Percentiles rank a stretch among this genome's conserved stretches.
Conservation (phyloP, 2,888 invertebrate species). For the Empis stercorea region DNA sequence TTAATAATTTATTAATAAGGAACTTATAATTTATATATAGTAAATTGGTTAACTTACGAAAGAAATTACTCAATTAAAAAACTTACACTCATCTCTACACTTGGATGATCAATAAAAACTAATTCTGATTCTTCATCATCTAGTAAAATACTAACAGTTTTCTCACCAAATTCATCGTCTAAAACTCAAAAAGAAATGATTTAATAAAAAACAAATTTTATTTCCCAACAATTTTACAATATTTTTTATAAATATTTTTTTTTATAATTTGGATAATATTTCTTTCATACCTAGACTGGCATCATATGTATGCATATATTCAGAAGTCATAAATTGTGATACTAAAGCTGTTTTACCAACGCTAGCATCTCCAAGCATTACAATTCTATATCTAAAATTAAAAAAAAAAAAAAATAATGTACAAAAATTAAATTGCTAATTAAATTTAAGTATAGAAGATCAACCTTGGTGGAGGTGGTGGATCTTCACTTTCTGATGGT, state of each 20-base stretch:
- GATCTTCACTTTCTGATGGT: constrained; percentile 56
- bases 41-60: neutral
- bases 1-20: too few species aligned
- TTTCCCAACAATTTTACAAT: neutral
- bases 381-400: constrained; percentile 60
- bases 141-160: constrained; percentile 77
- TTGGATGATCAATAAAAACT: constrained; percentile 80
- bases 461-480: constrained; percentile 37
- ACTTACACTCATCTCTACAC: constrained; percentile 83
- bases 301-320: constrained; percentile 91
- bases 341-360: constrained; percentile 86
- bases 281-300: constrained; percentile 59
- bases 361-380: constrained; percentile 69
- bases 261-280: neutral
- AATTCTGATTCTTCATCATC: constrained; percentile 83
- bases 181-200: constrained; percentile 41
- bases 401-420: neutral
- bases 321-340: constrained; percentile 89
- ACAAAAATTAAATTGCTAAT: neutral
- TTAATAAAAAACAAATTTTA: constrained; percentile 24
- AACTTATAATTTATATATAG: too few species aligned
- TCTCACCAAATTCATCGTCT: constrained; percentile 88
- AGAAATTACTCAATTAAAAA: constrained; percentile 8
- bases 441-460: neutral
- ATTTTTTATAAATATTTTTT: neutral